Conservation (phyloP, 2,113 vertebrate genomes). For the Pygathrix nemaeus region DNA sequence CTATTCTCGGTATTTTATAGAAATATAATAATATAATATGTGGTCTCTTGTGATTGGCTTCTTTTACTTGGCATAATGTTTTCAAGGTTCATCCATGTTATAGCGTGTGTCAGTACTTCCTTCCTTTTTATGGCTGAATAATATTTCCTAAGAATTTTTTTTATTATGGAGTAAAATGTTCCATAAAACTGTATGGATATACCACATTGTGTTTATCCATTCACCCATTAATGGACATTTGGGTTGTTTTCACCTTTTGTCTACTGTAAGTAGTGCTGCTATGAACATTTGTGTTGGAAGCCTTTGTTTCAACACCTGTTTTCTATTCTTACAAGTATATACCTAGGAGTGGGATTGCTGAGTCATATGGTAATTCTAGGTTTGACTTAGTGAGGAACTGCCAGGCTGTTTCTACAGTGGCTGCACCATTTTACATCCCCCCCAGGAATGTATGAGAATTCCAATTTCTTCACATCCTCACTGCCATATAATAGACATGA, state of each 20-base stretch:
- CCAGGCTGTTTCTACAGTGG: background rate
- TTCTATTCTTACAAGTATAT: background rate
- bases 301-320: background rate
- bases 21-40: background rate
- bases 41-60: background rate
- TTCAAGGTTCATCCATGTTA: background rate
- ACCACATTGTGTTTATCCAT: background rate
- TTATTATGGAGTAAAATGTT: background rate
- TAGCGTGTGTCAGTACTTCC: background rate
- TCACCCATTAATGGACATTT: background rate
- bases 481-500: background rate
- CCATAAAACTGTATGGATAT: background rate
- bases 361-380: background rate
- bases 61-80: background rate
- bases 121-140: conserved; percentile 14
- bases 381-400: background rate
- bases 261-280: background rate
- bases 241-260: background rate
- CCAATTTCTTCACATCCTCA: background rate
- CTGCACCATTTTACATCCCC: background rate
- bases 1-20: background rate
- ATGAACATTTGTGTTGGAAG: background rate
- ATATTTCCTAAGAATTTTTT: background rate
- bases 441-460: background rate
- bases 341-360: background rate